A percentile compares a stretch with the other conserved stretches of the same genome.
Conservation (phyloP, 2,888 invertebrate genomes). For the Pollenia griseotomentosa region DNA sequence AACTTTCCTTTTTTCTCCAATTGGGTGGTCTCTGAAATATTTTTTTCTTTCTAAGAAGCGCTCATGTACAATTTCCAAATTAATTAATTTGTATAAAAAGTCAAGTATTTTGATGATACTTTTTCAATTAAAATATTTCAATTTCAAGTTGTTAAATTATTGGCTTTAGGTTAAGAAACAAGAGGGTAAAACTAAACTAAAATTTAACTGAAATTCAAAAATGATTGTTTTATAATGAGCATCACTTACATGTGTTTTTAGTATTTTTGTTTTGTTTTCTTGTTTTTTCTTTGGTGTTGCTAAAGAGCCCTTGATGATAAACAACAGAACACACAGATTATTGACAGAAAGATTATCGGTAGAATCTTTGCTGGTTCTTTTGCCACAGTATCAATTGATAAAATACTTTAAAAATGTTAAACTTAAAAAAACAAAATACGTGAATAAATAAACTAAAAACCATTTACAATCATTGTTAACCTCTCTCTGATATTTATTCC, state of each 20-base stretch:
- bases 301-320: constrained; percentile 14
- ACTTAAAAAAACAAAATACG: constrained; percentile 2
- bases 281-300: neutral
- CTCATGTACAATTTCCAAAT: constrained; percentile 9
- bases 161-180: constrained; percentile 41
- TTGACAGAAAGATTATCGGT: constrained; percentile 24
- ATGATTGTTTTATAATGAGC: constrained; percentile 71
- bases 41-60: neutral
- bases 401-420: constrained; percentile 14
- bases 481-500: constrained; percentile 59
- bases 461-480: constrained; percentile 69
- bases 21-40: constrained; percentile 40
- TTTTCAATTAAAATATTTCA: constrained; percentile 54
- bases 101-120: constrained; percentile 59
- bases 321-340: constrained; percentile 32
- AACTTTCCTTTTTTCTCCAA: constrained; percentile 8
- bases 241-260: constrained; percentile 57
- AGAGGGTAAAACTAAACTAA: constrained; percentile 12
- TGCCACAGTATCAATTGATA: constrained; percentile 39
- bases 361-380: neutral
- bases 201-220: constrained; percentile 52
- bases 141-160: constrained; percentile 62
- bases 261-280: neutral
- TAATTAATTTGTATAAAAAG: constrained; percentile 24
- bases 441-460: constrained; percentile 40